A percentile compares a stretch with the other conserved stretches of the same genome.
These are phyloP conservation scores for Pemphigus obesinymphae DNA, from an alignment of 1,140 invertebrate genomes.

Conservation along the genomic window DNA sequence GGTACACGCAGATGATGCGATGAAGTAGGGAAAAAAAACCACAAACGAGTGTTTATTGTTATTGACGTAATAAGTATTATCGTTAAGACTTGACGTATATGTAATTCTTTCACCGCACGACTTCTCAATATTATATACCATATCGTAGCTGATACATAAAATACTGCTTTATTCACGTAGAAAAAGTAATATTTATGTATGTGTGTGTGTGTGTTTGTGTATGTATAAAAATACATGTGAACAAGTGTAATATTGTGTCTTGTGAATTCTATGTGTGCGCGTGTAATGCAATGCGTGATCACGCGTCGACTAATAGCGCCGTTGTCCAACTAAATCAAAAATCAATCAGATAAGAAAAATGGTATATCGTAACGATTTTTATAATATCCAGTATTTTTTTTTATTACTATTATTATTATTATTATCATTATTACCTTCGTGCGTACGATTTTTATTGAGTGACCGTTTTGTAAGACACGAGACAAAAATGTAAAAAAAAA, in stretches of 20 bases:
- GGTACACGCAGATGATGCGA: not conserved
- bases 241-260: not conserved
- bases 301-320: not conserved
- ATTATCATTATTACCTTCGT: not conserved
- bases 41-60: not conserved
- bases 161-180: no score
- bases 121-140: not conserved
- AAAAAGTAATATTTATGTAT: not conserved
- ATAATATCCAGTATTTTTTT: not conserved
- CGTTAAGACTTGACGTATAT: not conserved
- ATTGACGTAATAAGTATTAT: not conserved
- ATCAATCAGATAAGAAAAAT: not conserved
- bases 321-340: not conserved
- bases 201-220: not conserved
- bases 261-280: not conserved
- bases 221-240: not conserved
- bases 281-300: not conserved
- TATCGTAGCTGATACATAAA: no score
- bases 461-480: slow-evolving; percentile 20
- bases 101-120: not conserved
- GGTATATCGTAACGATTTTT: not conserved
- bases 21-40: not conserved
- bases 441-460: not conserved
- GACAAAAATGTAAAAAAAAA: slow-evolving; percentile 1
- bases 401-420: not conserved